Base-by-base conservation (phyloP, 2,888 invertebrate genomes). In the Sarcophaga rosellei region DNA sequence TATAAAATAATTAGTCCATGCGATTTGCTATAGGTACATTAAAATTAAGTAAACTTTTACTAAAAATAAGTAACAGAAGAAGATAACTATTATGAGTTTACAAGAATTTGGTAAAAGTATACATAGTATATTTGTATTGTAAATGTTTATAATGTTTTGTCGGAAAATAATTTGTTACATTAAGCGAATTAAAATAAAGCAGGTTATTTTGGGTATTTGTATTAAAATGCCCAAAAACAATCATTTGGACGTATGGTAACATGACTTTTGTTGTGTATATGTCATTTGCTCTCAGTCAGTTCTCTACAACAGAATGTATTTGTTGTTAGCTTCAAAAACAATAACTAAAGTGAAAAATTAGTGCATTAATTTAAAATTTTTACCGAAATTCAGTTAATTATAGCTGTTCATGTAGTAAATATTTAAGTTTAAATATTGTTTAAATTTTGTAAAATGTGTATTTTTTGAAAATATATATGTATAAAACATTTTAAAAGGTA, bases 241-340 rank as follows among this genome's bases (percentile, higher is more conserved):
- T 69, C 69, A 78, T 74, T 78, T 84, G 69, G 3, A 10, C 35
- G 4, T 4, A 21, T 12, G 57, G 62, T 12, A 76, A 68, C 81
- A 76, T 77, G 61, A 76, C 12, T 23, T 15, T 35, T 35, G 61
- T 66, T 72, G 47, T 80, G 59, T 79, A 45, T 80, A 80, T 75
- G 69, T 45, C 15, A 75, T 75, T 84, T 84, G 70, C 63, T 65
- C 68, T 85, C 73, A 66, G 57, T 20, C 4, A 65, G 69, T 74
- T 85, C 77, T 81, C 74, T 74, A 78, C 23, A 85, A 81, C 74
- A 85, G 57, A 78, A 85, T 78, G 61, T 53, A 17, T 53, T 79
- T 76, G 72, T 65, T 81, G 68, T 63, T 63, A 53, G 74, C 69
- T 78, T 72, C 69, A 74, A 74, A 81, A 74, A 73, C 15, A 76